Evolutionary conservation across 2,797 vertebrate genomes (phyloP), one percentile per base, ranked within the genome.

Genomic region (Orientallactaga sibirica): DNA sequence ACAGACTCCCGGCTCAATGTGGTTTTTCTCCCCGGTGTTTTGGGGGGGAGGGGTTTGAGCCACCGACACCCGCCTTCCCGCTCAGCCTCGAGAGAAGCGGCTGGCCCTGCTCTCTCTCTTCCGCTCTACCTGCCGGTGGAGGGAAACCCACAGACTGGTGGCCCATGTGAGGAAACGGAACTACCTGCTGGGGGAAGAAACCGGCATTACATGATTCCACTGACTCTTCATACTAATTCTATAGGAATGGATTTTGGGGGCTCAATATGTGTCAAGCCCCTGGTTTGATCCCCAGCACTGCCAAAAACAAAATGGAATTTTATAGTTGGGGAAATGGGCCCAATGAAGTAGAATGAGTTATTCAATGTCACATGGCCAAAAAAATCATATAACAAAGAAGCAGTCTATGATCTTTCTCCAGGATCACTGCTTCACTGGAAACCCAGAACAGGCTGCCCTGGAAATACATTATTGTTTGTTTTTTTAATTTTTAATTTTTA

Each of bases 201-300:
- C 33, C 33, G 33, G 33, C 33, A 37, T 37, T 37, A 37, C 12
- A 55, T 37, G 16, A 19, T 62, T 62, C 74, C 66, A 24, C 1
- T 91, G 70, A 81, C 68, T 89, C 62, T 64, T 92, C 70, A 70
- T 74, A 74, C 77, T 12, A 71, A 29, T 86, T 75, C 74, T 79
- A 18, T 16, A 64, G 91, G 70, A 81, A 55, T 48, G 18, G 22
- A 7, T 8, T 82, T 88, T 85, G 85, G 20, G 22, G 12, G 48
- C 10, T 24, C 3, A 33, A 19, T 27, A 25, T 37, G 3, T 48
- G 7, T 8, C 16, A 61, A 14, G 22, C 48, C n/a, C 43, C 8
- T 33, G 18, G 10, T 82, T 67, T 9, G 37, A 33, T n/a, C 62
- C 29, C 11, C 9, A 58, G 48, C 33, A 58, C 33, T 18, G 48